A percentile compares a stretch with the other conserved stretches of the same genome.
Conservation (phyloP, 2,888 invertebrate species). For the Watsonalla cultraria region DNA sequence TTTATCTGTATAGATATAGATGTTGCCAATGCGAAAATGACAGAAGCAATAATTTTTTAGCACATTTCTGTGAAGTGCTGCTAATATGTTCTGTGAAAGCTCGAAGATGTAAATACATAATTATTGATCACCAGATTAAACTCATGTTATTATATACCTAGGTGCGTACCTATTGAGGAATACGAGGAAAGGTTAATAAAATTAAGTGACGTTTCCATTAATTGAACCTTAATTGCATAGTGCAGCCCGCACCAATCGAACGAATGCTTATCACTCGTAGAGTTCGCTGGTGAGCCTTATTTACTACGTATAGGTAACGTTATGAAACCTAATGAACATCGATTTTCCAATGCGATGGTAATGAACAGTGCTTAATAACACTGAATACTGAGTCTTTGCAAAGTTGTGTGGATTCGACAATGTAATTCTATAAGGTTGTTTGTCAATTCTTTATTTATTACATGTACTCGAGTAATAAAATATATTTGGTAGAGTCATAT, state of each 20-base stretch:
- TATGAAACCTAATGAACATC: constrained; percentile 36
- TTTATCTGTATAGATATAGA: no score
- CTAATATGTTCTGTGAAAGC: no score
- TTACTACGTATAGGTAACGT: constrained; percentile 27
- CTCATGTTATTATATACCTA: background rate
- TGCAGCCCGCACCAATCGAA: constrained; percentile 30
- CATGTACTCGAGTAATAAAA: constrained; percentile 36
- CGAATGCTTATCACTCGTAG: constrained; percentile 26
- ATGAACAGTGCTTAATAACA: constrained; percentile 14
- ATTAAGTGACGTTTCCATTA: constrained; percentile 16
- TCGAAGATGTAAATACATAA: background rate
- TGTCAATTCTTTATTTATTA: no score
- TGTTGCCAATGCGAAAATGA: no score
- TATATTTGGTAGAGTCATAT: constrained; percentile 31
- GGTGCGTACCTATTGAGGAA: background rate
- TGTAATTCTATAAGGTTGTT: no score
- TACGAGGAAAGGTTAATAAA: no score
- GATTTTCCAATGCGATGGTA: constrained; percentile 31
- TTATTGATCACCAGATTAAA: background rate
- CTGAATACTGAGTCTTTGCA: background rate
- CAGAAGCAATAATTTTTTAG: no score
- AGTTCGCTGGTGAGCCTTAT: constrained; percentile 39
- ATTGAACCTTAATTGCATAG: constrained; percentile 22
- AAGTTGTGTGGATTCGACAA: no score
- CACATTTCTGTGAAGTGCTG: no score